Evolutionary conservation across 2,113 vertebrate species (phyloP).

Genomic region (Leucoraja erinaceus): DNA sequence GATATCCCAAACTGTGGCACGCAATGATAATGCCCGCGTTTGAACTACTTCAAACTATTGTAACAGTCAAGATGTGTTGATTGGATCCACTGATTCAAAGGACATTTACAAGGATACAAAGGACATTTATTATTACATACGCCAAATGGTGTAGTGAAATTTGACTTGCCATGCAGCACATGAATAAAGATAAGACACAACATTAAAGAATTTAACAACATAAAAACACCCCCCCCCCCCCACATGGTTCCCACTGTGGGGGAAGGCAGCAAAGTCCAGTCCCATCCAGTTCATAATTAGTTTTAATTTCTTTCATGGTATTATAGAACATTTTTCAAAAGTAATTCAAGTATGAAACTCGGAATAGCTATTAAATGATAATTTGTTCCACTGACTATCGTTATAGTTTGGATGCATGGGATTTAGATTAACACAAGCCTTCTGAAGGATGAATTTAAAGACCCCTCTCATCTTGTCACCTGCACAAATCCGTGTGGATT

Average conservation of each 20-base stretch:
- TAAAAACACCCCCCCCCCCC: too few relatives aligned
- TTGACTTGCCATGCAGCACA: too few relatives aligned
- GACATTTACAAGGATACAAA: too few relatives aligned
- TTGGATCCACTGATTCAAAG: constrained; percentile 4
- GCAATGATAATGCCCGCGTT: neutral
- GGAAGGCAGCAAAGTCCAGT: too few relatives aligned
- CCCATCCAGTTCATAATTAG: too few relatives aligned
- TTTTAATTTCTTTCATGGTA: constrained; percentile 29
- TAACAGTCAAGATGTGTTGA: neutral
- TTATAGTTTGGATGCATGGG: neutral
- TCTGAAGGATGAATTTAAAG: too few relatives aligned
- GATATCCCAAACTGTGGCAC: neutral
- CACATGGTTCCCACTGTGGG: too few relatives aligned
- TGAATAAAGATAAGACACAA: too few relatives aligned
- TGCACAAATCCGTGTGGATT: neutral
- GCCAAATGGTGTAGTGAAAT: too few relatives aligned
- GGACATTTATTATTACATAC: too few relatives aligned
- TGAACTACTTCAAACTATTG: neutral
- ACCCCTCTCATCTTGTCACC: neutral
- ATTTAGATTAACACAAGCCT: neutral
- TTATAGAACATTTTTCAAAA: constrained; percentile 25
- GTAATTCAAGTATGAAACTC: constrained; percentile 10
- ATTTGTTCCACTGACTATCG: constrained; percentile 3
- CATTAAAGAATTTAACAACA: too few relatives aligned
- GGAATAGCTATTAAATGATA: constrained; percentile 11